Conservation (phyloP, 92 coral and sea anemone genomes). For the Umimayanthus kanabou region DNA sequence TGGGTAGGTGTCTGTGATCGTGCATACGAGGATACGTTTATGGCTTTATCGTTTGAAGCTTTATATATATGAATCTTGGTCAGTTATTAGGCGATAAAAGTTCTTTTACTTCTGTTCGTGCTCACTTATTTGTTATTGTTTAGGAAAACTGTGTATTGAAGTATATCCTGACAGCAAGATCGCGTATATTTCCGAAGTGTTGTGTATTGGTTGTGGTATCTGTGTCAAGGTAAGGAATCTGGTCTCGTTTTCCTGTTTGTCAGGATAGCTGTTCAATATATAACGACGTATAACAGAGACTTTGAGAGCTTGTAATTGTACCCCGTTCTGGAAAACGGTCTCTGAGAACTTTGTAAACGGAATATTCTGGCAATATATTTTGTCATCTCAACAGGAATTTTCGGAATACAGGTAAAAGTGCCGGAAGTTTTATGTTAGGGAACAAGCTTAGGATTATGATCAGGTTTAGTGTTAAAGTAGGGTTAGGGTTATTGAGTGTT, state of each 20-base stretch:
- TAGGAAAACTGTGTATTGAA: conserved; percentile 97
- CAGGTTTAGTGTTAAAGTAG: too few relatives aligned
- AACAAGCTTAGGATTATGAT: too few relatives aligned
- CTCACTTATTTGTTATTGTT: conserved; percentile 15
- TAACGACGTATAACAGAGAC: neutral
- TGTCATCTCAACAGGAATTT: too few relatives aligned
- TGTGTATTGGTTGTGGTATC: conserved; percentile 99
- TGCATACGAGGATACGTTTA: too few relatives aligned
- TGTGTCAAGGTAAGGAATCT: conserved; percentile 83
- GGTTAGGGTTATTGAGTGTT: too few relatives aligned
- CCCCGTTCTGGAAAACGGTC: too few relatives aligned
- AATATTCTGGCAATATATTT: too few relatives aligned
- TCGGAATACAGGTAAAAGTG: too few relatives aligned
- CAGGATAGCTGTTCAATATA: neutral
- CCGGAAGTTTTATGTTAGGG: too few relatives aligned
- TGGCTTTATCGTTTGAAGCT: too few relatives aligned
- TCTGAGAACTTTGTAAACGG: neutral
- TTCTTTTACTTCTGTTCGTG: neutral
- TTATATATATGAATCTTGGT: neutral
- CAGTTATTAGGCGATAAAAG: neutral
- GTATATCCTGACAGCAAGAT: conserved; percentile 70
- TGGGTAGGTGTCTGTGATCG: conserved; percentile 68
- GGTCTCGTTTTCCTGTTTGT: neutral
- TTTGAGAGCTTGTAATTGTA: neutral
- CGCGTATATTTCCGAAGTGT: conserved; percentile 82